A percentile compares a stretch with the other conserved stretches of the same genome.
Evolutionary conservation across 2,888 invertebrate species (phyloP).

Genomic region (Drosophila austrosaltans): DNA sequence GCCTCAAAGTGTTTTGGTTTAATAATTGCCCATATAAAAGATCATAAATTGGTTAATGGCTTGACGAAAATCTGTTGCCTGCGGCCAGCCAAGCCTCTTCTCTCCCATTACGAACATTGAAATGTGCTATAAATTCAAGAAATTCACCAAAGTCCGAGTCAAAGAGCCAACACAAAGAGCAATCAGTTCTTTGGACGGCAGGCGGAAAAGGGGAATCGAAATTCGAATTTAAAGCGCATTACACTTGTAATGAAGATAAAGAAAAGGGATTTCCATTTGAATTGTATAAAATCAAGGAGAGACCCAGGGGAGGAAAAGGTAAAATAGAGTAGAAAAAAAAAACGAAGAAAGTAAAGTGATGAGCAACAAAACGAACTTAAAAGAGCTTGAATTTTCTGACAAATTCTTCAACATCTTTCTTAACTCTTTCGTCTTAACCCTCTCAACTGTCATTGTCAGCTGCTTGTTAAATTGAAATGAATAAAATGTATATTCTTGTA

Average conservation of each 20-base stretch:
- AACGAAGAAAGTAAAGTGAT: background rate
- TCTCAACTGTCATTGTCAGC: slow-evolving; percentile 5
- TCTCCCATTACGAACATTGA: too few species aligned
- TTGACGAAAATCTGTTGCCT: background rate
- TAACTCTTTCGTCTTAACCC: background rate
- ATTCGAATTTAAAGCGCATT: background rate
- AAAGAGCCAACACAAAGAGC: background rate
- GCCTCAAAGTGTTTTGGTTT: background rate
- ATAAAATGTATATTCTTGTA: background rate
- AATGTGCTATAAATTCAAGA: background rate
- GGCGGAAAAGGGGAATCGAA: background rate
- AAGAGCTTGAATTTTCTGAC: slow-evolving; percentile 1
- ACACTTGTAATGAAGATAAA: background rate
- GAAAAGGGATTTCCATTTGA: background rate
- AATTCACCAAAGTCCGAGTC: background rate
- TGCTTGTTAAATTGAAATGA: slow-evolving; percentile 1
- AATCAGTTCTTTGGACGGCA: background rate
- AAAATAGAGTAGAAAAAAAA: background rate
- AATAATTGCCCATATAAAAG: background rate
- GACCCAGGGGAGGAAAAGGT: background rate
- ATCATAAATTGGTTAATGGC: background rate
- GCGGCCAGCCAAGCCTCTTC: too few species aligned
- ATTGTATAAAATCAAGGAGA: background rate
- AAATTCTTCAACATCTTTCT: background rate
- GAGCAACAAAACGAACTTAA: background rate